phyloP scores from a whole-genome alignment of 2,888 invertebrate species.

The Dorcus hopei region DNA sequence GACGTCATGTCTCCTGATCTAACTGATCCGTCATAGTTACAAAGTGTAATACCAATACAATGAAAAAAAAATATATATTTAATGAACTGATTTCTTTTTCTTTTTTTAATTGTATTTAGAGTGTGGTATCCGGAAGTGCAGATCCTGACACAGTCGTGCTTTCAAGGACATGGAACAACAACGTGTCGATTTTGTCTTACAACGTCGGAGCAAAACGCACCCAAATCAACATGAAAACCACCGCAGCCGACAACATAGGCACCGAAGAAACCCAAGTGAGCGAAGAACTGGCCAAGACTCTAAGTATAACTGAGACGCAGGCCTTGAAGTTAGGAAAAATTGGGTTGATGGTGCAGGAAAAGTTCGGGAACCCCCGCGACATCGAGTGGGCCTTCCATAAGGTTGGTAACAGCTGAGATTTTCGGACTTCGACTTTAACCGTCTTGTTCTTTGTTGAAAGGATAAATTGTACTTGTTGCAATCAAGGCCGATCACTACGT shows the following conservation, averaged over 20 bases:
- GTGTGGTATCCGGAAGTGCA: slow-evolving; percentile 73
- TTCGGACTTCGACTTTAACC: not conserved
- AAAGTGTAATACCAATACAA: too few relatives aligned
- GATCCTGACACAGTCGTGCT: slow-evolving; percentile 74
- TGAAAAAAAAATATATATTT: too few relatives aligned
- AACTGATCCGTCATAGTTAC: too few relatives aligned
- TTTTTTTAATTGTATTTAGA: slow-evolving; percentile 50
- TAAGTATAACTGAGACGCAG: slow-evolving; percentile 58
- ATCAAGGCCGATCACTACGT: slow-evolving; percentile 73
- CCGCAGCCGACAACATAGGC: slow-evolving; percentile 32
- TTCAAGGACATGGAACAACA: slow-evolving; percentile 50
- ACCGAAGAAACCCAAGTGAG: slow-evolving; percentile 38
- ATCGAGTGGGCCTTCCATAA: slow-evolving; percentile 76
- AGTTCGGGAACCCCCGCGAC: slow-evolving; percentile 70
- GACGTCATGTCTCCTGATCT: too few relatives aligned
- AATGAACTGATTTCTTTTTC: too few relatives aligned
- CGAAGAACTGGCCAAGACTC: slow-evolving; percentile 41
- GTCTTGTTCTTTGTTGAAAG: slow-evolving; percentile 40
- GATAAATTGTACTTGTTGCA: slow-evolving; percentile 65
- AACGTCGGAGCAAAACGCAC: slow-evolving; percentile 57
- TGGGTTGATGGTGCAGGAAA: slow-evolving; percentile 60
- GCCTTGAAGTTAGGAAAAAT: slow-evolving; percentile 57
- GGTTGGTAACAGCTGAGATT: slow-evolving; percentile 40
- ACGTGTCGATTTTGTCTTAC: slow-evolving; percentile 50
- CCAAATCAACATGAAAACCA: slow-evolving; percentile 50